phyloP scores from a whole-genome alignment of 2,888 invertebrate genomes.

The Augochlorella aurata region DNA sequence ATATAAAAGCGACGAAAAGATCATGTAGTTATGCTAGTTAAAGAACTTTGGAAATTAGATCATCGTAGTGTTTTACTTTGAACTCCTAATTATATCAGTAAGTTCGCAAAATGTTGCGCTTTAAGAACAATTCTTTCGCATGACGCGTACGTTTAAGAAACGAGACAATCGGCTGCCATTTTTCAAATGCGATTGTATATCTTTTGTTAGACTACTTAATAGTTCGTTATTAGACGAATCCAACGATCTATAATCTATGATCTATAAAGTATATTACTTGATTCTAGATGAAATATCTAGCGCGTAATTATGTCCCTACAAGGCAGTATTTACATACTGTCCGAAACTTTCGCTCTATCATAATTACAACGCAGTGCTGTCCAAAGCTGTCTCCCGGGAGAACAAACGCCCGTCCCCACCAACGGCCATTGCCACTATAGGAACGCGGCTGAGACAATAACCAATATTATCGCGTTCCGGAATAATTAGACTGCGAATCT shows the following conservation, averaged over 20 bases:
- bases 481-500: too few relatives aligned
- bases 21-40: background rate
- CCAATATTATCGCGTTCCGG: too few relatives aligned
- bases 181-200: background rate
- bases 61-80: background rate
- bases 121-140: too few relatives aligned
- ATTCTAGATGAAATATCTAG: background rate
- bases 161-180: too few relatives aligned
- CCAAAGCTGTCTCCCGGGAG: background rate
- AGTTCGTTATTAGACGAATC: background rate
- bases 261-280: background rate
- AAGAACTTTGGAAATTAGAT: background rate
- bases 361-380: constrained; percentile 1
- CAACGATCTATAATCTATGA: background rate
- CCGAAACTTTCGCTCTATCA: background rate
- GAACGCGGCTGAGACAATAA: background rate
- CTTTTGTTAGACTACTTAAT: background rate
- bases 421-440: background rate
- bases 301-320: background rate
- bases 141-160: too few relatives aligned
- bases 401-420: background rate
- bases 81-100: background rate
- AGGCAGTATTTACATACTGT: background rate
- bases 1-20: background rate
- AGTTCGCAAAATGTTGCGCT: too few relatives aligned